A percentile compares a stretch with the other conserved stretches of the same genome.
Evolutionary conservation across 2,888 invertebrate genomes (phyloP).

Genomic region (Iphiclides podalirius): DNA sequence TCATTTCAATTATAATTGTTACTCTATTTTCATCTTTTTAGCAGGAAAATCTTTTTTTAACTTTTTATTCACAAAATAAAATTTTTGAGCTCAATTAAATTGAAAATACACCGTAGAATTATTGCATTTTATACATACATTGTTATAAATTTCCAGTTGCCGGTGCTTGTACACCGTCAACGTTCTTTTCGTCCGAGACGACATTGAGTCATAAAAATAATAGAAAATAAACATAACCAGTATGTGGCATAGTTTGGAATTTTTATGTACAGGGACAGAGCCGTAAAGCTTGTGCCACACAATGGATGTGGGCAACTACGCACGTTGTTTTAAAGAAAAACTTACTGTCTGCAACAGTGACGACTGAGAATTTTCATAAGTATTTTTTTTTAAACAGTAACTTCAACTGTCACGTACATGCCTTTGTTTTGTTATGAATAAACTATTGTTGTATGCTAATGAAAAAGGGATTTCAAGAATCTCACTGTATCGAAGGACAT

Average conservation of each 20-base stretch:
- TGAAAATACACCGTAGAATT: too few species aligned
- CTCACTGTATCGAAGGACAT: too few species aligned
- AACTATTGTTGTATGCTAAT: too few species aligned
- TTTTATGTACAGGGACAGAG: constrained; percentile 30
- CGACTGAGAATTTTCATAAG: constrained; percentile 5
- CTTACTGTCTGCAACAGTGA: constrained; percentile 12
- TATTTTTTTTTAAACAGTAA: constrained; percentile 16
- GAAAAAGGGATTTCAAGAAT: too few species aligned
- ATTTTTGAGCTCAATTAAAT: too few species aligned
- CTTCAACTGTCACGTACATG: constrained; percentile 2
- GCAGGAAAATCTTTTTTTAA: too few species aligned
- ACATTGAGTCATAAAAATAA: constrained; percentile 35
- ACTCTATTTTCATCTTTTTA: too few species aligned
- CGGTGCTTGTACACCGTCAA: constrained; percentile 14
- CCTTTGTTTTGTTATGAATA: too few species aligned
- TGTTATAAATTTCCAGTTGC: constrained; percentile 18
- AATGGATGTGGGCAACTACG: constrained; percentile 24
- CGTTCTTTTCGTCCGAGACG: constrained; percentile 39
- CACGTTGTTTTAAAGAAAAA: constrained; percentile 21
- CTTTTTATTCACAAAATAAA: too few species aligned
- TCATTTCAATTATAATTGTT: too few species aligned
- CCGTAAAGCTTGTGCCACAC: constrained; percentile 29
- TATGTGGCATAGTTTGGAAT: constrained; percentile 30
- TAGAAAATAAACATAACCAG: constrained; percentile 28
- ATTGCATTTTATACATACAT: background rate